A percentile compares a stretch with the other conserved stretches of the same genome.
Evolutionary conservation across 2,113 vertebrate species (phyloP).

Genomic region (Orcinus orca): DNA sequence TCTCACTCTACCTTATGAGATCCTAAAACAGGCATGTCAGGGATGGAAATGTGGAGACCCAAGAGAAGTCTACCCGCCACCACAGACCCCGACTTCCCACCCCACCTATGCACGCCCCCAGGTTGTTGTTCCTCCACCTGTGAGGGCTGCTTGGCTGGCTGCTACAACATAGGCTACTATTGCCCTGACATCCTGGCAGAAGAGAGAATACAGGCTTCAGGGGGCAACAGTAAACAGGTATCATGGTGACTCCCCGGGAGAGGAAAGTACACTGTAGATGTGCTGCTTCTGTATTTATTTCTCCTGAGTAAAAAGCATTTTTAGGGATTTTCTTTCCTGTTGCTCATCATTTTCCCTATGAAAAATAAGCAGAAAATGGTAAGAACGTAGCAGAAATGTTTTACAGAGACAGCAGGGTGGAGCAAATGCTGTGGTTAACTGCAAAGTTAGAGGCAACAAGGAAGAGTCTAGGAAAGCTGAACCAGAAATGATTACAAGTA

Average conservation of each 20-base stretch:
- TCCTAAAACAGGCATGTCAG: not conserved
- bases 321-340: not conserved
- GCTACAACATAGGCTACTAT: not conserved
- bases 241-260: not conserved
- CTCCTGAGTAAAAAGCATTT: not conserved
- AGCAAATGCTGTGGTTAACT: not conserved
- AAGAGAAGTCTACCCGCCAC: not conserved
- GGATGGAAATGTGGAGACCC: not conserved
- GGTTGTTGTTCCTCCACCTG: not conserved
- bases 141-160: not conserved
- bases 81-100: not conserved
- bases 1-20: not conserved
- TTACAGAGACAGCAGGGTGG: not conserved
- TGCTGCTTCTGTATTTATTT: not conserved
- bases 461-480: not conserved
- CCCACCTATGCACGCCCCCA: accelerated
- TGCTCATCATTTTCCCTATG: not conserved
- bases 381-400: not conserved
- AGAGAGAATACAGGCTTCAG: not conserved
- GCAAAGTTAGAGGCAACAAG: not conserved
- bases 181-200: not conserved
- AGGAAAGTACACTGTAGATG: not conserved
- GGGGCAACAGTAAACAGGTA: not conserved
- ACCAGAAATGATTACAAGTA: not conserved
- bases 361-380: not conserved